phyloP scores from a whole-genome alignment of 2,888 invertebrate species.

The Andrena chrysosceles region DNA sequence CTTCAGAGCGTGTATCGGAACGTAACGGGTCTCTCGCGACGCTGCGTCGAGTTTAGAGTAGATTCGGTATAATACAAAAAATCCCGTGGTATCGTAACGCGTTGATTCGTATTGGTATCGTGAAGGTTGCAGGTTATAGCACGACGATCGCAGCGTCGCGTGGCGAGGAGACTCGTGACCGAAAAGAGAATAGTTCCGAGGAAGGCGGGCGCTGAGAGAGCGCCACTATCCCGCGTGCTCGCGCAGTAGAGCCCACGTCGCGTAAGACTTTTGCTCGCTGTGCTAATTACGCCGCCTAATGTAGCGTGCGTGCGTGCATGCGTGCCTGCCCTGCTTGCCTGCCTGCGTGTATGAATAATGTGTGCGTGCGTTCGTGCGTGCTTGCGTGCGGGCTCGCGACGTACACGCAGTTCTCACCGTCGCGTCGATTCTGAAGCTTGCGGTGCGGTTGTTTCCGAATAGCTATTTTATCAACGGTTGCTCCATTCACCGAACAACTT shows the following conservation, averaged over 20 bases:
- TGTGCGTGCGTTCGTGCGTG: constrained; percentile 61
- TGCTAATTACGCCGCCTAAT: constrained; percentile 80
- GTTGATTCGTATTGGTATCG: neutral
- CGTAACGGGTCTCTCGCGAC: neutral
- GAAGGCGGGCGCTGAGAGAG: constrained; percentile 48
- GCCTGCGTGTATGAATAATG: constrained; percentile 58
- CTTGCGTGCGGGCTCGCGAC: constrained; percentile 67
- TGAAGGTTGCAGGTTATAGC: neutral
- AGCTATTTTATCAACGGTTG: constrained; percentile 45
- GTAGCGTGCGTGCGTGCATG: constrained; percentile 75
- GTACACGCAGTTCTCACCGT: constrained; percentile 70
- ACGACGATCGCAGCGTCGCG: neutral
- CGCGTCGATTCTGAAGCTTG: constrained; percentile 47
- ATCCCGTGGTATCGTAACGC: neutral
- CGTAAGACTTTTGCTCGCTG: constrained; percentile 77
- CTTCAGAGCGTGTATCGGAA: neutral
- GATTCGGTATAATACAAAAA: too few species aligned
- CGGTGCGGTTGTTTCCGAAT: constrained; percentile 39
- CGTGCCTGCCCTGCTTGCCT: constrained; percentile 54
- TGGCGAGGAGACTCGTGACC: constrained; percentile 10
- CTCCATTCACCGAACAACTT: constrained; percentile 34
- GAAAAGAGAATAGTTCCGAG: constrained; percentile 48
- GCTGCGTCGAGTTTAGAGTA: too few species aligned
- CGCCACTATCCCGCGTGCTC: constrained; percentile 60
- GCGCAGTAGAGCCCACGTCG: constrained; percentile 72